Conservation (phyloP, 2,113 vertebrate species). For the Diglossa brunneiventris region DNA sequence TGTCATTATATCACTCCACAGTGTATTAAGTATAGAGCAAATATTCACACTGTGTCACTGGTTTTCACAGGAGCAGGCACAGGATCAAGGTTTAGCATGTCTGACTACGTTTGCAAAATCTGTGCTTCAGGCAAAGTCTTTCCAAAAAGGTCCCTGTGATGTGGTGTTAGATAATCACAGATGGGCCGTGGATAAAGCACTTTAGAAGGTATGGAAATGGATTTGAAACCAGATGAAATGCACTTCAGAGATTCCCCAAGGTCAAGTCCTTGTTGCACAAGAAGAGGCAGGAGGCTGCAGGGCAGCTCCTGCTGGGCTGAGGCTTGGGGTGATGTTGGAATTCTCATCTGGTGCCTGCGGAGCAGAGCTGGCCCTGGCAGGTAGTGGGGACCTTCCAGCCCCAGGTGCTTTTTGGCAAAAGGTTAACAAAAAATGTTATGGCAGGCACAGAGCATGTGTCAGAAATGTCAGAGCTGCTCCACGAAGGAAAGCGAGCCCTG, state of each 20-base stretch:
- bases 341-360: neutral
- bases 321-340: neutral
- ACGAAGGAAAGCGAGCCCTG: neutral
- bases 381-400: neutral
- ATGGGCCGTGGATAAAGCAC: neutral
- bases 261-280: neutral
- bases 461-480: neutral
- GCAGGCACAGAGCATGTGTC: neutral
- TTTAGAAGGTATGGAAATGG: neutral
- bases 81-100: neutral
- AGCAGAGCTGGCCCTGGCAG: neutral
- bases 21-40: neutral
- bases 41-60: neutral
- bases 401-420: neutral
- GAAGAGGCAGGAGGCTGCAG: neutral
- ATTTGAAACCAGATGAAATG: neutral
- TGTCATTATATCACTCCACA: neutral
- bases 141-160: neutral
- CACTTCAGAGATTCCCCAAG: neutral
- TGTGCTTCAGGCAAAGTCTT: neutral
- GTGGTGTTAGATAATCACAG: neutral
- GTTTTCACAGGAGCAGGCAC: neutral
- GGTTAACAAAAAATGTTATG: neutral
- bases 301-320: neutral
- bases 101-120: neutral